Base-by-base conservation (phyloP, 2,797 vertebrate genomes). In the Urophycis tenuis region DNA sequence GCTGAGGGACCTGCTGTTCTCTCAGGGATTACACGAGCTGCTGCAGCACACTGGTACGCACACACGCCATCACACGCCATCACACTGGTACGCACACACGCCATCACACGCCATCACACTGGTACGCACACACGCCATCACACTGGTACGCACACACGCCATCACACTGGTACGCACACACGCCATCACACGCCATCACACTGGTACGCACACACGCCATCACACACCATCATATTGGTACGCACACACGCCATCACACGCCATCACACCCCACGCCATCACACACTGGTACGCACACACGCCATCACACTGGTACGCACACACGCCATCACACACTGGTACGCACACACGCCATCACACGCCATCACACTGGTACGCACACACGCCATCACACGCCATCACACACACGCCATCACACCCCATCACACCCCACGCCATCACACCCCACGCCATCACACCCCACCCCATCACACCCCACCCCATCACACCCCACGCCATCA, bases 1-100 rank as follows among this genome's bases (percentile, higher is more conserved):
- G 17, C 91, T 97, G 8, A 87, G 95, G 76, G 95, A 95, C 79
- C 91, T 96, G 81, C 93, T 96, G 15, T 92, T 92, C 80, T 92
- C 92, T 0, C 94, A 95, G 87, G 94, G 94, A 0, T 92, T 95
- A 67, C 91, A 90, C 74, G 89, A 90, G 4, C 91, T 91, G 75
- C 88, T 91, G 76, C 78, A 88, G 67, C 82, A 84, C 0, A 74
- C 85, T 1, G 82, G 87, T 89, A 83, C 0, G 14, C 4, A n/a
- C 53, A 75, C 15, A 72, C 69, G 9, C 12, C 72, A n/a, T 35
- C 67, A 74, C 39, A 75, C 69, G 74, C 79, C 8, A 78, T 80
- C 10, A 29, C 67, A 29, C 30, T 3, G 78, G 72, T 36, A 79
- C 81, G 75, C 72, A 64, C 69, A 60, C 49, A 49, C 77, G 72